Evolutionary conservation across 1,140 invertebrate species (phyloP).

Genomic region (Brachionus manjavacas): DNA sequence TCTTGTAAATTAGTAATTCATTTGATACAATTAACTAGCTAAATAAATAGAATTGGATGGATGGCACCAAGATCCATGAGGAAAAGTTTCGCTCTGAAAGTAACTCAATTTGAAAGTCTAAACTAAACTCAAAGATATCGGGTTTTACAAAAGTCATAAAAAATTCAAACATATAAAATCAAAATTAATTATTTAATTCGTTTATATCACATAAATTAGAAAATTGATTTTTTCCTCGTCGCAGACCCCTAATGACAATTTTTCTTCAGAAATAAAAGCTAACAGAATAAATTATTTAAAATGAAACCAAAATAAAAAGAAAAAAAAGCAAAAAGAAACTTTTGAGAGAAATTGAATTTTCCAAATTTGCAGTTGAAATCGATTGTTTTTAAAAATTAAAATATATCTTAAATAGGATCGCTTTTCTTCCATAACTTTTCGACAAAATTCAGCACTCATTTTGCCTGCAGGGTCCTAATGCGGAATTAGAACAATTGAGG

Average conservation of each 20-base stretch:
- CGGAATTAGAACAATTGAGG: neutral
- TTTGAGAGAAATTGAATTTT: neutral
- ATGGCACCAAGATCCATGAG: neutral
- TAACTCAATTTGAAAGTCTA: neutral
- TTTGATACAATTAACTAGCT: slow-evolving; percentile 14
- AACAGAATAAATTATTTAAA: neutral
- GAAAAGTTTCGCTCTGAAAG: neutral
- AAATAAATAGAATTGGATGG: neutral
- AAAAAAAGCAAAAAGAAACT: neutral
- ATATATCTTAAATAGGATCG: neutral
- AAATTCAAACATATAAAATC: slow-evolving; percentile 7
- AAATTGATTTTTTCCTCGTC: neutral
- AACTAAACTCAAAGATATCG: neutral
- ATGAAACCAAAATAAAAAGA: neutral
- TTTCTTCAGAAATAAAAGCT: neutral
- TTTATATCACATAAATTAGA: slow-evolving; percentile 6
- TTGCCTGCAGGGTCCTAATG: neutral
- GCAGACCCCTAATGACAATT: neutral
- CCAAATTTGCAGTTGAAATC: neutral
- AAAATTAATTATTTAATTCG: slow-evolving; percentile 7
- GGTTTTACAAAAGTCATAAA: neutral
- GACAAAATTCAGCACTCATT: neutral
- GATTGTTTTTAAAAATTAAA: neutral
- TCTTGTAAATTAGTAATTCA: neutral
- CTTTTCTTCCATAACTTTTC: neutral